phyloP scores from a whole-genome alignment of 1,140 invertebrate species.

The Plutomurus gul region DNA sequence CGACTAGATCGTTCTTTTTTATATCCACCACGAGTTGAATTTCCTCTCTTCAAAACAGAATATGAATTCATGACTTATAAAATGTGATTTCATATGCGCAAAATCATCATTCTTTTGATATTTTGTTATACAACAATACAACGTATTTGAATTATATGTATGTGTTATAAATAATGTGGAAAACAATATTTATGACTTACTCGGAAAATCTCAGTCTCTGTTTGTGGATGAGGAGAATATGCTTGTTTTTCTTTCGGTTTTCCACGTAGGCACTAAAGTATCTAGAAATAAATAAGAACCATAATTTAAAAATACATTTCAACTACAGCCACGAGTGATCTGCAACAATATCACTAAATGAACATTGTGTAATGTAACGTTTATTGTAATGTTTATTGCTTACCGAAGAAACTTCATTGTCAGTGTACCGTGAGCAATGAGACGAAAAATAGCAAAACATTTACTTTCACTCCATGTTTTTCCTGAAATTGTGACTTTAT shows the following conservation, averaged over 20 bases:
- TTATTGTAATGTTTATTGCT: neutral
- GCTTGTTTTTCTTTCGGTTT: conserved; percentile 1
- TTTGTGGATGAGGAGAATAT: neutral
- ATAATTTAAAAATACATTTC: too few relatives aligned
- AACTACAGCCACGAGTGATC: too few relatives aligned
- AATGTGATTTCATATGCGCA: too few relatives aligned
- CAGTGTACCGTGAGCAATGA: conserved; percentile 11
- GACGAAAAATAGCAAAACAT: neutral
- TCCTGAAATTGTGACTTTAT: conserved; percentile 15
- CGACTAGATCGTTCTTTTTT: conserved; percentile 25
- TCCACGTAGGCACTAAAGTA: conserved; percentile 11
- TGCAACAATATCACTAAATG: neutral
- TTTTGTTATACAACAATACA: too few relatives aligned
- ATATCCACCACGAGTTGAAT: conserved; percentile 19
- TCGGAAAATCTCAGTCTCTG: neutral
- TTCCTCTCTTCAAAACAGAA: neutral
- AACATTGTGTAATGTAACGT: neutral
- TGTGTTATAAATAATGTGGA: too few relatives aligned
- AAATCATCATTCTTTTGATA: too few relatives aligned
- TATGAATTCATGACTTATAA: too few relatives aligned
- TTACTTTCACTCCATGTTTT: neutral
- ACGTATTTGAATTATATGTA: too few relatives aligned
- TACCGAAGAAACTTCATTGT: conserved; percentile 27
- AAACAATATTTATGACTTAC: neutral
- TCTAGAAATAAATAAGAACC: neutral